Evolutionary conservation across 1,140 invertebrate species (phyloP).

Genomic region (Trichonephila inaurata): DNA sequence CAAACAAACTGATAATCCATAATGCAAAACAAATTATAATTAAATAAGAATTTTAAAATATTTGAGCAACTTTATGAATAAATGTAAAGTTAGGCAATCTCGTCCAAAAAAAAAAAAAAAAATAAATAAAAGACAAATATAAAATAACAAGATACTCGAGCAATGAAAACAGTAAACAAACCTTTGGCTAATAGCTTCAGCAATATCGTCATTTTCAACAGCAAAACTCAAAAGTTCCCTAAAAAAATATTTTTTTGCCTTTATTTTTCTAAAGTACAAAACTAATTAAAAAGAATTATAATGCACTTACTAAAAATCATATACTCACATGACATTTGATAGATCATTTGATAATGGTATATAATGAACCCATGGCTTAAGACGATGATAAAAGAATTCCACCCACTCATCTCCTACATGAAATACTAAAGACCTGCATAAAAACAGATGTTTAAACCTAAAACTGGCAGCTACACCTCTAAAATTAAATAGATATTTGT

Average conservation of each 20-base stretch:
- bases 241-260: conserved; percentile 78
- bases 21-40: no score
- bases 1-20: no score
- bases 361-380: conserved; percentile 98
- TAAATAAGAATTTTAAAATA: no score
- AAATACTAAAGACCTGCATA: conserved; percentile 96
- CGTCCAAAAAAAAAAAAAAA: no score
- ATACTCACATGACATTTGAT: conserved; percentile 84
- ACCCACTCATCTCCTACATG: conserved; percentile 97
- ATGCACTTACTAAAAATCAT: not conserved
- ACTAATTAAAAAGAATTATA: not conserved
- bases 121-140: no score
- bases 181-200: conserved; percentile 89
- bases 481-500: conserved; percentile 95
- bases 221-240: conserved; percentile 89
- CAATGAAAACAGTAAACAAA: conserved; percentile 65
- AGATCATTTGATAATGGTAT: conserved; percentile 89
- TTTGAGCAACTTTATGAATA: no score
- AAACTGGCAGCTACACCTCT: conserved; percentile 98
- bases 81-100: no score
- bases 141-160: no score
- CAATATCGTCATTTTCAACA: conserved; percentile 87
- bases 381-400: conserved; percentile 95
- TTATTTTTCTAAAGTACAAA: conserved; percentile 58
- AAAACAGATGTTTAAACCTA: conserved; percentile 96